A percentile compares a stretch with the other conserved stretches of the same genome.
These are phyloP conservation scores for Telmatherina bonti DNA, from an alignment of 2,797 vertebrate species.

Conservation along the genomic window DNA sequence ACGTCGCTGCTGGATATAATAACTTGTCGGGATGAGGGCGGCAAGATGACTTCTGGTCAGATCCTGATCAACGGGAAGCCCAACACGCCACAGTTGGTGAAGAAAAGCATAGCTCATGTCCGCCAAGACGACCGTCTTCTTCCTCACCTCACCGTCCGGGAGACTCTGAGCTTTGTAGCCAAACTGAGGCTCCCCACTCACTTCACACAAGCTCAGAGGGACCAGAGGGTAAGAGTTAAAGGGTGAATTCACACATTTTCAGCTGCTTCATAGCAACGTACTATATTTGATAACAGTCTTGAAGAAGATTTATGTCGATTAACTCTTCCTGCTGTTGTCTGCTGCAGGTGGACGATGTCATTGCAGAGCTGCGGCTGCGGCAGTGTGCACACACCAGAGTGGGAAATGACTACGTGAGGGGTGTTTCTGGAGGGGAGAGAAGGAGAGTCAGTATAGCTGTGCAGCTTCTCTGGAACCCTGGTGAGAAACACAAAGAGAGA, in stretches of 20 bases:
- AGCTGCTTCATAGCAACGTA: no score
- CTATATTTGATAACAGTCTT: not conserved
- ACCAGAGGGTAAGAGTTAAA: constrained; percentile 87
- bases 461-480: constrained; percentile 97
- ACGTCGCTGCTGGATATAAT: constrained; percentile 94
- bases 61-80: constrained; percentile 89
- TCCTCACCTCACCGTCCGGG: constrained; percentile 92
- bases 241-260: not conserved
- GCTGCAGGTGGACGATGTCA: constrained; percentile 93
- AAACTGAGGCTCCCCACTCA: constrained; percentile 91
- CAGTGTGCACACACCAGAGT: constrained; percentile 94
- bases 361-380: constrained; percentile 92
- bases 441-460: constrained; percentile 95
- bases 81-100: constrained; percentile 88
- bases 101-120: constrained; percentile 92
- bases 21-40: constrained; percentile 90
- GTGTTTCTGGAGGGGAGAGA: constrained; percentile 93
- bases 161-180: constrained; percentile 91
- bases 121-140: constrained; percentile 93
- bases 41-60: constrained; percentile 86
- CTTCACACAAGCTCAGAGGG: constrained; percentile 89
- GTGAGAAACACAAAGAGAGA: constrained; percentile 74
- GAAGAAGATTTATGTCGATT: not conserved
- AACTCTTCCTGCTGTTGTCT: constrained; percentile 7
- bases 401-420: constrained; percentile 89